Base-by-base conservation (phyloP, 2,888 invertebrate species). In the Papilio elwesi region DNA sequence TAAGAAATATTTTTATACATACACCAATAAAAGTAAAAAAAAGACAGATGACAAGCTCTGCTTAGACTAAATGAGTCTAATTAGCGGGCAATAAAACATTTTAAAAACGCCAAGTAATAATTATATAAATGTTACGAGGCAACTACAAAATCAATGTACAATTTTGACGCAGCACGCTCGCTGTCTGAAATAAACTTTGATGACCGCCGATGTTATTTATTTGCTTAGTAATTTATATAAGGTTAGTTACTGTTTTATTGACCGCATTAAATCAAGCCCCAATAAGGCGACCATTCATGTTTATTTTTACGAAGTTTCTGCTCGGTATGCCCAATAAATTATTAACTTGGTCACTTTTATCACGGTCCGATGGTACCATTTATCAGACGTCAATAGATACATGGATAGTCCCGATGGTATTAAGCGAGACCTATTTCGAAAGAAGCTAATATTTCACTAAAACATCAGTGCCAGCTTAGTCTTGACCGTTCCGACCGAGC, bases 211-310 rank as follows among this genome's bases (percentile, higher is more conserved):
- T 87, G 91, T 93, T 93, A 92, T 93, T 93, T 93, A 93, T 93
- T 92, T 92, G 92, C 91, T 93, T 88, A 91, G 90, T 92, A 93
- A 93, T 93, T 92, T 93, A 93, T 93, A 91, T 93, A 92, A 91
- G 92, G 92, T 93, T 93, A 92, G 93, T 93, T 92, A 93, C 92
- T 90, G 93, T 93, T 93, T 93, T 93, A 93, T 93, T 92, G 87
- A 84, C 82, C 82, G 89, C 89, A 92, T 93, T 93, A 93, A 93
- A 93, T 93, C 93, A 93, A 90, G 92, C 86, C 90, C 90, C 93
- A 93, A 93, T 93, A 92, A 93, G 93, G 93, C 93, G 92, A 90
- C 90, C 92, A 93, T 93, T 93, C 90, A 91, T 93, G 93, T 93
- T 92, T 92, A 93, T 93, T 93, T 93, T 93, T 93, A 92, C 92